phyloP scores from a whole-genome alignment of 2,797 vertebrate genomes.

The Leptoclinus maculatus region DNA sequence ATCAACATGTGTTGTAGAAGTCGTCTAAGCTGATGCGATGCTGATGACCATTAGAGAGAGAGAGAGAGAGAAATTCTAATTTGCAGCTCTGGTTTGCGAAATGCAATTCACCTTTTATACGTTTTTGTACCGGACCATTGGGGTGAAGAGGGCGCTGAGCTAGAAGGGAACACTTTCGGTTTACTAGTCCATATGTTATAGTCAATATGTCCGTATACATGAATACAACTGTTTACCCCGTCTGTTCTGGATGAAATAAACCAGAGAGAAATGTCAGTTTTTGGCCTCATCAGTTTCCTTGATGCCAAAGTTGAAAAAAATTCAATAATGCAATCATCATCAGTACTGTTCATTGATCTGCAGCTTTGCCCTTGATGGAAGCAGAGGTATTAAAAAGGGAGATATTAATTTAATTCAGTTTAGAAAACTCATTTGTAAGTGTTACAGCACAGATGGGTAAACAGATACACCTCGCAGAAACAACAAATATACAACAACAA shows the following conservation, averaged over 20 bases:
- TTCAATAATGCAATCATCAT: background rate
- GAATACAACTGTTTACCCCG: background rate
- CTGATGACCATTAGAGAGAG: slow-evolving; percentile 13
- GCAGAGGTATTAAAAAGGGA: background rate
- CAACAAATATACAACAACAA: background rate
- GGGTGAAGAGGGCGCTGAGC: too few relatives aligned
- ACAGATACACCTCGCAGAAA: background rate
- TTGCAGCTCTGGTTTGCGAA: slow-evolving; percentile 3
- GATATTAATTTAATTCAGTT: background rate
- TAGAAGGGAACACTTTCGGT: too few relatives aligned
- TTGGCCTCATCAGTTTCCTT: background rate
- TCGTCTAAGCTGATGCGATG: slow-evolving; percentile 21
- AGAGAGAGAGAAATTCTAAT: background rate
- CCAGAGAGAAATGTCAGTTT: background rate
- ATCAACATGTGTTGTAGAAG: slow-evolving; percentile 28
- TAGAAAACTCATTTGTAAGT: background rate
- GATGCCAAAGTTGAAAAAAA: background rate
- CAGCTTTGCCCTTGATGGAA: background rate
- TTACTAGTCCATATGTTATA: too few relatives aligned
- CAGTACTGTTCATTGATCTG: background rate
- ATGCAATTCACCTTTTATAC: background rate
- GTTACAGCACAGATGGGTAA: background rate
- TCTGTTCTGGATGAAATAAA: background rate
- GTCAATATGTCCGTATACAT: too few relatives aligned
- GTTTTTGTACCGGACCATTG: too few relatives aligned